Evolutionary conservation across 1,140 invertebrate genomes (phyloP).

Genomic region (Bombyx mandarina): DNA sequence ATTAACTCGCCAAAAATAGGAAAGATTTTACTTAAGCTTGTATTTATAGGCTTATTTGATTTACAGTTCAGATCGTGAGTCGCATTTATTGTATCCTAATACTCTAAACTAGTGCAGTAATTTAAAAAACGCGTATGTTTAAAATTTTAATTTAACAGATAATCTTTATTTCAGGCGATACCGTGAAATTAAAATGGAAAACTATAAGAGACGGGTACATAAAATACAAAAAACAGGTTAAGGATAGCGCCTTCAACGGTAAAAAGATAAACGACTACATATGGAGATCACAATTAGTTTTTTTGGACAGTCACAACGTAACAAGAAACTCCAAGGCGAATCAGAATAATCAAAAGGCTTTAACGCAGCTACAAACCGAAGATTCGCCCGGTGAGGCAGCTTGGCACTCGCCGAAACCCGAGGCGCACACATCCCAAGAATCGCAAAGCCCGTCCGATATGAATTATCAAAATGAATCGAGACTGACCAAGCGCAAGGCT

Average conservation of each 20-base stretch:
- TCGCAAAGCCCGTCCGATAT: background rate
- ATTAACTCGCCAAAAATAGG: too few species aligned
- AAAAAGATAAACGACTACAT: constrained; percentile 12
- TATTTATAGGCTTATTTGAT: too few species aligned
- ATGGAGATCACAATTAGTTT: constrained; percentile 17
- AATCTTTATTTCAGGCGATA: constrained; percentile 19
- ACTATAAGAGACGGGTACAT: constrained; percentile 23
- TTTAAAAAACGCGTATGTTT: too few species aligned
- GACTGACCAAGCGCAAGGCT: background rate
- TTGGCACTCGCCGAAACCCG: too few species aligned
- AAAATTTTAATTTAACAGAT: background rate
- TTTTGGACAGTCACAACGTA: constrained; percentile 15
- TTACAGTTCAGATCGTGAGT: too few species aligned
- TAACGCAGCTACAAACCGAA: background rate
- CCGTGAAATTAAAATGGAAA: constrained; percentile 22
- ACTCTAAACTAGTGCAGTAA: too few species aligned
- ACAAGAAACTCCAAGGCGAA: background rate
- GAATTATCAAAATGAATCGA: background rate
- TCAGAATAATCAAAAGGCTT: background rate
- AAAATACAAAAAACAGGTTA: constrained; percentile 19
- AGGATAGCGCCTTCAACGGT: background rate
- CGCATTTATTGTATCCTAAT: too few species aligned
- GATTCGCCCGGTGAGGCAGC: background rate
- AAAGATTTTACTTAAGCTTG: too few species aligned
- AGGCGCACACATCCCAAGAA: too few species aligned